Conservation (phyloP, 2,888 invertebrate genomes). For the Macrophya alboannulata region DNA sequence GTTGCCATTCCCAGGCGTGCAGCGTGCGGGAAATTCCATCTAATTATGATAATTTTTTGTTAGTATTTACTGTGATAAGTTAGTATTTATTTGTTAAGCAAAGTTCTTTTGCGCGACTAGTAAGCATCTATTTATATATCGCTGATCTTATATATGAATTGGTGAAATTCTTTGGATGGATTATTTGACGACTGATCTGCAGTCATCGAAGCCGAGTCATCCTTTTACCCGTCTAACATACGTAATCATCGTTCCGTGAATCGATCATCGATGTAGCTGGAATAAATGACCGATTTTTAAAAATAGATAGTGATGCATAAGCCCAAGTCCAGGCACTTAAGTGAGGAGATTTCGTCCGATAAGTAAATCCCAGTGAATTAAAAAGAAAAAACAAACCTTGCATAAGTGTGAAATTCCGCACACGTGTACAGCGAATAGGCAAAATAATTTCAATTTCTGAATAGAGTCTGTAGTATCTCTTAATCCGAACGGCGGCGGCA, state of each 20-base stretch:
- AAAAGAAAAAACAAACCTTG: not conserved
- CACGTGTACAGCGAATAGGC: not conserved
- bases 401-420: constrained; percentile 44
- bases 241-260: constrained; percentile 3
- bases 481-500: not conserved
- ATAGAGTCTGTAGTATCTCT: not conserved
- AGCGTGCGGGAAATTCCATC: not conserved
- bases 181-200: not conserved
- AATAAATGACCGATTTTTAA: constrained; percentile 37
- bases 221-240: not conserved
- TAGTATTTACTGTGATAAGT: constrained; percentile 6
- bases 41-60: not conserved
- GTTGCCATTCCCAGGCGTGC: not conserved
- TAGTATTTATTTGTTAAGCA: not conserved
- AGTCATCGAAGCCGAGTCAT: not conserved
- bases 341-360: not conserved
- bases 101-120: not conserved
- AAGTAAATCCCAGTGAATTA: not conserved
- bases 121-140: constrained; percentile 35
- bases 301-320: constrained; percentile 24
- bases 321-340: not conserved
- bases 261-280: not conserved
- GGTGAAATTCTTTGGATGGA: constrained; percentile 18
- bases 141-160: constrained; percentile 26
- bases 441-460: not conserved